phyloP scores from a whole-genome alignment of 1,140 invertebrate genomes.

The Macrobrachium rosenbergii region DNA sequence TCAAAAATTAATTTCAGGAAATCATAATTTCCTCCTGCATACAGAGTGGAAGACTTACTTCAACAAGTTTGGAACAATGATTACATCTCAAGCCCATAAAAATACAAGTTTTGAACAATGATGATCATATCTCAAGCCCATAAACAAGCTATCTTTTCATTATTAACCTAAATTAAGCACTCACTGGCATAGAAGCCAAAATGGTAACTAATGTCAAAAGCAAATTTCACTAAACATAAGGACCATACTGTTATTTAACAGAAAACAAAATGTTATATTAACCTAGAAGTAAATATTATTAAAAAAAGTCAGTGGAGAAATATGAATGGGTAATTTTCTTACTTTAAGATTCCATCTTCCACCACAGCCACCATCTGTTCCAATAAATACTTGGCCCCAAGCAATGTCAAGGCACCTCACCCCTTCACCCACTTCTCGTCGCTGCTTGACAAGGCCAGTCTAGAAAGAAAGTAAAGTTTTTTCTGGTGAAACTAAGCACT shows the following conservation, averaged over 20 bases:
- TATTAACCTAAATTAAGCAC: too few relatives aligned
- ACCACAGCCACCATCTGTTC: slow-evolving; percentile 57
- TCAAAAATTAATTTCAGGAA: neutral
- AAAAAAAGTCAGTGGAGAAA: too few relatives aligned
- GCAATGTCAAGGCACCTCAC: slow-evolving; percentile 57
- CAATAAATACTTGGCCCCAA: slow-evolving; percentile 63
- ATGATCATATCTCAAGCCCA: neutral
- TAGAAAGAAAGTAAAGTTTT: slow-evolving; percentile 31
- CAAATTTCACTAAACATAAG: too few relatives aligned
- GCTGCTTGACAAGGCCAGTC: slow-evolving; percentile 53
- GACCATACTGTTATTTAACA: neutral
- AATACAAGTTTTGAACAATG: neutral
- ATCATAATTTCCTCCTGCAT: neutral
- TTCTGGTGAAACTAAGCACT: too few relatives aligned
- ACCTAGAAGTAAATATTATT: too few relatives aligned
- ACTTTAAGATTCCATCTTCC: slow-evolving; percentile 65
- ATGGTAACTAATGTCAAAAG: too few relatives aligned
- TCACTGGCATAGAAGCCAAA: neutral
- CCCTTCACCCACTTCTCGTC: slow-evolving; percentile 47
- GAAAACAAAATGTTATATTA: too few relatives aligned
- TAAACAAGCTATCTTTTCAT: neutral
- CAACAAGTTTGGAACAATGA: neutral
- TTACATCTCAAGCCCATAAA: neutral
- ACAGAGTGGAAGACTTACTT: neutral
- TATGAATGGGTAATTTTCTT: neutral